A percentile compares a stretch with the other conserved stretches of the same genome.
phyloP scores from a whole-genome alignment of 2,113 vertebrate species.

The Ictidomys tridecemlineatus region DNA sequence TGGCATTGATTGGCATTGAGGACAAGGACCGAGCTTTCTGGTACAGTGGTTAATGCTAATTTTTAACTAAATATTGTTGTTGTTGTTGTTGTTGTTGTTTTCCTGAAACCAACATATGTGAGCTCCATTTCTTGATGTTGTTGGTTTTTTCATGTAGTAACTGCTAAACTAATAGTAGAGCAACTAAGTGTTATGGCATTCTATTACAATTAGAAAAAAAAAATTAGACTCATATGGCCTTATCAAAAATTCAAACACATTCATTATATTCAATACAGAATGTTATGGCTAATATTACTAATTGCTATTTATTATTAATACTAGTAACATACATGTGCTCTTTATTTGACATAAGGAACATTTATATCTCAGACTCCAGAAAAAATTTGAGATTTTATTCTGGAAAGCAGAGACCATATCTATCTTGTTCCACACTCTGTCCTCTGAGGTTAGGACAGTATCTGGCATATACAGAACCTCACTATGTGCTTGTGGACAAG shows the following conservation, averaged over 20 bases:
- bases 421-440: neutral
- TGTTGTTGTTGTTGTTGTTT: neutral
- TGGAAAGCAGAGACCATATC: neutral
- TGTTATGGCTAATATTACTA: neutral
- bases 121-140: neutral
- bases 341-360: neutral
- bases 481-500: neutral
- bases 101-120: neutral
- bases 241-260: neutral
- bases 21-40: too few species aligned
- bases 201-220: neutral
- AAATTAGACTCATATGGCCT: neutral
- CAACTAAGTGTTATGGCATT: neutral
- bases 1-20: too few species aligned
- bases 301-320: neutral
- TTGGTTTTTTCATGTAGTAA: neutral
- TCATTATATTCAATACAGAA: neutral
- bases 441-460: neutral
- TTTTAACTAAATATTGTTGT: conserved; percentile 33
- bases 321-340: neutral
- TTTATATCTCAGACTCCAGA: neutral
- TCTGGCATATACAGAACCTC: neutral
- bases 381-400: neutral
- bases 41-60: neutral
- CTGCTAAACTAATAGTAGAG: neutral